Evolutionary conservation across 2,797 vertebrate species (phyloP), one percentile per base, ranked within the genome.

Genomic region (Ctenopoma kingsleyae): DNA sequence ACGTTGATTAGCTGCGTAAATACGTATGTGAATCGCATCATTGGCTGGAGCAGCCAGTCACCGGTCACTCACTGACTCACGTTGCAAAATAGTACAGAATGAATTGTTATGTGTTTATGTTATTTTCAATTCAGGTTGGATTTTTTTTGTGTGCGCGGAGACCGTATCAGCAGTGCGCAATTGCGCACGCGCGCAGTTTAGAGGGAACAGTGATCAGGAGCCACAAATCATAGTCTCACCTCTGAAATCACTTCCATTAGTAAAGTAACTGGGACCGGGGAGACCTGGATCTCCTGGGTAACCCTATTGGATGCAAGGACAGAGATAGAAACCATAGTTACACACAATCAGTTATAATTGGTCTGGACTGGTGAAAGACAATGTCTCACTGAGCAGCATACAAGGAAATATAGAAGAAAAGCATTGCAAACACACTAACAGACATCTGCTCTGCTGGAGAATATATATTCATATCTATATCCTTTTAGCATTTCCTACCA

Each of bases 271-370:
- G 0, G 43, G 49, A 23, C 89, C 91, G 0, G 90, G 83, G 3
- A 7, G 61, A 62, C 92, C 92, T 55, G 35, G 43, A 36, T 87
- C 86, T 47, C 92, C 92, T 48, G 10, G 55, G 49, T 79, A 80
- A 65, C 91, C 92, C 91, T 93, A 69, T 74, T 61, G 9, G 19
- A 56, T n/a, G 23, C 5, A 74, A 59, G 49, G 1, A 75, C 4
- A 36, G 8, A 46, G 0, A 40, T 0, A n/a, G 0, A 3, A 40
- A 40, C 38, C 3, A 40, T 41, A 19, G 22, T 46, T 3, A 40
- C 15, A 0, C 27, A 13, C 20, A 47, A 23, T 53, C 9, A 61
- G n/a, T 4, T 5, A 30, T 56, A 3, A 13, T 2, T 23, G 11
- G 17, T 52, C 5, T 20, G 23, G 5, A 36, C 2, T 3, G 49